A percentile compares a stretch with the other conserved stretches of the same genome.
Evolutionary conservation across 23 tunicate species (phyloP).

Genomic region (Ascidia mentula): DNA sequence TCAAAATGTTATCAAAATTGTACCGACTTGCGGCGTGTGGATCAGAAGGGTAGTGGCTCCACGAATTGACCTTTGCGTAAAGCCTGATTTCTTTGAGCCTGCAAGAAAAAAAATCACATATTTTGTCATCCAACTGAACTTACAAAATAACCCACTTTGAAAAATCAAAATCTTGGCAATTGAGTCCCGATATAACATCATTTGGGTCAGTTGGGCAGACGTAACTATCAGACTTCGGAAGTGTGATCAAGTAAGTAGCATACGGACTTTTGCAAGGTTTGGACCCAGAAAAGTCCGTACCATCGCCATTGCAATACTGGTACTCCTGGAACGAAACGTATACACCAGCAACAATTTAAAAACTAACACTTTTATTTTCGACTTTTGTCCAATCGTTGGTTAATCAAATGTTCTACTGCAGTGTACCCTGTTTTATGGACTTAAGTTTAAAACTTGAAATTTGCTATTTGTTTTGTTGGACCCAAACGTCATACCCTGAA

Average conservation of each 20-base stretch:
- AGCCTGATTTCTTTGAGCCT: background rate
- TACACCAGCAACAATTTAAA: background rate
- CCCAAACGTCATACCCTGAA: too few species aligned
- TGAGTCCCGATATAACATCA: background rate
- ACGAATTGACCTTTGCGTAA: conserved; percentile 10
- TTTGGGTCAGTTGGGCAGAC: conserved; percentile 1
- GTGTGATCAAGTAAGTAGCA: background rate
- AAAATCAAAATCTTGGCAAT: conserved; percentile 7
- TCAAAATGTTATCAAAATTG: too few species aligned
- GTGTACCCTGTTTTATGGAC: too few species aligned
- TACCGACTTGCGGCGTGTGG: background rate
- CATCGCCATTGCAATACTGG: background rate
- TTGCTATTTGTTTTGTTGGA: too few species aligned
- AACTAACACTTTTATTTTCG: too few species aligned
- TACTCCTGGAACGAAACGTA: conserved; percentile 1
- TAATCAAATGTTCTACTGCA: too few species aligned
- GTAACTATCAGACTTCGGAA: conserved; percentile 1
- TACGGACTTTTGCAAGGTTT: conserved; percentile 10
- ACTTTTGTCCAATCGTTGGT: too few species aligned
- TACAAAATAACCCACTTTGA: background rate
- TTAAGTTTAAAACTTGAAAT: too few species aligned
- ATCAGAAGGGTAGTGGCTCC: conserved; percentile 3
- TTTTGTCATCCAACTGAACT: background rate
- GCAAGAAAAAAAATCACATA: background rate
- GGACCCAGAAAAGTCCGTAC: background rate